These are phyloP conservation scores for Catostomus latipinnis DNA, from an alignment of 2,797 vertebrate genomes.

Conservation along the genomic window DNA sequence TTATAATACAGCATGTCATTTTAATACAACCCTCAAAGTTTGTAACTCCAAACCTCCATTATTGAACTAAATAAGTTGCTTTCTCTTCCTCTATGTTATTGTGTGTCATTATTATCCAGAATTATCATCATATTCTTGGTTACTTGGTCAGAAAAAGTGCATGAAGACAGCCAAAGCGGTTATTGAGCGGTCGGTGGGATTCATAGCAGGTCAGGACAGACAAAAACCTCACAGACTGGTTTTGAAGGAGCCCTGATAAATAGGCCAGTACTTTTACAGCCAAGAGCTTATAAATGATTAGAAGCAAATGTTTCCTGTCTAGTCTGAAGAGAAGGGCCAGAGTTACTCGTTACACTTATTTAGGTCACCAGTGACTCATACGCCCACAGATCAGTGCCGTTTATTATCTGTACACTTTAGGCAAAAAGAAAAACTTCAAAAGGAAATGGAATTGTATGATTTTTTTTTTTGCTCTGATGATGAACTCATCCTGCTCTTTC, in stretches of 20 bases:
- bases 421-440: constrained; percentile 16
- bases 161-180: background rate
- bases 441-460: constrained; percentile 13
- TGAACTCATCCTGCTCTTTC: constrained; percentile 24
- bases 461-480: background rate
- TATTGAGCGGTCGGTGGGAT: background rate
- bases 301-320: constrained; percentile 20
- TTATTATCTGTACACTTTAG: constrained; percentile 21
- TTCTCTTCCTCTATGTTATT: background rate
- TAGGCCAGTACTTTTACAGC: constrained; percentile 33
- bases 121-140: background rate
- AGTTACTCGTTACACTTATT: background rate
- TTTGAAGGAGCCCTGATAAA: constrained; percentile 14
- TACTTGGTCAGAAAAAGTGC: background rate
- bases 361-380: constrained; percentile 31
- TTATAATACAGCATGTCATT: no score
- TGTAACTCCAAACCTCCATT: no score
- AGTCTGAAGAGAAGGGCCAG: constrained; percentile 13
- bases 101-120: no score
- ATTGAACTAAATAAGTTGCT: no score
- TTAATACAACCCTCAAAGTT: no score
- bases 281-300: constrained; percentile 39
- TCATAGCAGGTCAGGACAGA: constrained; percentile 13
- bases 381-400: background rate
- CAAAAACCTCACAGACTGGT: constrained; percentile 1